Conservation (phyloP, 2,113 vertebrate genomes). For the Orcinus orca region DNA sequence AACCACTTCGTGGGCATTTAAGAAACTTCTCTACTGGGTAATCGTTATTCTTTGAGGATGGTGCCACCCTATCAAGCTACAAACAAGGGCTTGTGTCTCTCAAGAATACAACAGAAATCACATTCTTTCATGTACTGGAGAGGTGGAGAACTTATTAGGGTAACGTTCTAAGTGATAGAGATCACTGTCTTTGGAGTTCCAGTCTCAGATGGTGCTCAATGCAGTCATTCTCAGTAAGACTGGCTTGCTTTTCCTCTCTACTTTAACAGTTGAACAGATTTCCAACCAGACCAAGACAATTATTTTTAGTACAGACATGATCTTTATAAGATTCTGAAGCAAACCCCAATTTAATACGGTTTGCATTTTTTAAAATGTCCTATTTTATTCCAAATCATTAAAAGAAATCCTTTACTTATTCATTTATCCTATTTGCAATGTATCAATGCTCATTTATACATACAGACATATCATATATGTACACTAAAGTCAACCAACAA, state of each 20-base stretch:
- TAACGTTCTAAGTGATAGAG: neutral
- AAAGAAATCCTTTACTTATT: neutral
- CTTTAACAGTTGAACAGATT: slow-evolving; percentile 1
- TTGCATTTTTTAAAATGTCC: neutral
- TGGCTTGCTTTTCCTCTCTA: neutral
- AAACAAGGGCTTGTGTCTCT: neutral
- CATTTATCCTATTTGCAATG: neutral
- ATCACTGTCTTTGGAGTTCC: neutral
- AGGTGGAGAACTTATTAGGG: neutral
- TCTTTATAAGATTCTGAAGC: neutral
- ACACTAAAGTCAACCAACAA: neutral
- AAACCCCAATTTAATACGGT: neutral
- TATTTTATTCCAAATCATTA: neutral
- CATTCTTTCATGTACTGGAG: neutral
- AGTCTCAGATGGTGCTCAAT: neutral
- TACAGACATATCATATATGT: neutral
- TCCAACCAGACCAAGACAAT: neutral
- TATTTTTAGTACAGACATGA: neutral
- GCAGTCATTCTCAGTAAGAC: neutral
- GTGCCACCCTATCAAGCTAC: neutral
- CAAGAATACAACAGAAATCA: neutral
- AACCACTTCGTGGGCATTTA: neutral
- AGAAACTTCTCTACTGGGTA: neutral
- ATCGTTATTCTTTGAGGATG: neutral
- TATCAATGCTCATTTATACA: neutral